phyloP scores from a whole-genome alignment of 2,888 invertebrate species.

The Melitaea athalia region DNA sequence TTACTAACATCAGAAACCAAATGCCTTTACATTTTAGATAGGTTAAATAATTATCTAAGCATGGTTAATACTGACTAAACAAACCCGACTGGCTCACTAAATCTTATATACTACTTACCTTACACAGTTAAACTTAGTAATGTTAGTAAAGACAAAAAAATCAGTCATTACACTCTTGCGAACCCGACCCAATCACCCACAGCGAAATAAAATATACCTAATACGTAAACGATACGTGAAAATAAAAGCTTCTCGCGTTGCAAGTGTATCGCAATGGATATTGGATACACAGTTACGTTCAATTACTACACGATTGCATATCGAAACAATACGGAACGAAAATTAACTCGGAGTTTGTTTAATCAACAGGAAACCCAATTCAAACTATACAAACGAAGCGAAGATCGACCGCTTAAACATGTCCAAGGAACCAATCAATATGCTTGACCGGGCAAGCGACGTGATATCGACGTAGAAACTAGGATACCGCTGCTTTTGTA shows the following conservation, averaged over 20 bases:
- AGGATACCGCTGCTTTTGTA: neutral
- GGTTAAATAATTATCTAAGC: too few relatives aligned
- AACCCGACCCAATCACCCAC: too few relatives aligned
- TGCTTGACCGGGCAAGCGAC: conserved; percentile 28
- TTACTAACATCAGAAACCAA: too few relatives aligned
- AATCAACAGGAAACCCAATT: conserved; percentile 9
- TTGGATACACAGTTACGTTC: neutral
- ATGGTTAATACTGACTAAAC: too few relatives aligned
- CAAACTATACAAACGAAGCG: conserved; percentile 17
- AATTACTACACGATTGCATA: neutral
- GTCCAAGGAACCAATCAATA: conserved; percentile 33
- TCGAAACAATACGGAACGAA: neutral
- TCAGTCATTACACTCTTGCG: too few relatives aligned
- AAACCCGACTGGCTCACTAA: too few relatives aligned
- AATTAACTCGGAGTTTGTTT: conserved; percentile 2
- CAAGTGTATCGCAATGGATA: neutral
- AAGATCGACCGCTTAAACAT: conserved; percentile 27
- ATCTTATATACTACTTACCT: too few relatives aligned
- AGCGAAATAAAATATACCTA: too few relatives aligned
- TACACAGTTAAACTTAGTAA: too few relatives aligned
- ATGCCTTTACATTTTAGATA: too few relatives aligned
- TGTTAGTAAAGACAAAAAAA: too few relatives aligned
- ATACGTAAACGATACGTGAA: neutral
- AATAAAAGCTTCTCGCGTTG: neutral
- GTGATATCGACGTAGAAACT: conserved; percentile 19